A percentile compares a stretch with the other conserved stretches of the same genome.
Evolutionary conservation across 1,140 invertebrate genomes (phyloP).

Genomic region (Drosophila nasuta): DNA sequence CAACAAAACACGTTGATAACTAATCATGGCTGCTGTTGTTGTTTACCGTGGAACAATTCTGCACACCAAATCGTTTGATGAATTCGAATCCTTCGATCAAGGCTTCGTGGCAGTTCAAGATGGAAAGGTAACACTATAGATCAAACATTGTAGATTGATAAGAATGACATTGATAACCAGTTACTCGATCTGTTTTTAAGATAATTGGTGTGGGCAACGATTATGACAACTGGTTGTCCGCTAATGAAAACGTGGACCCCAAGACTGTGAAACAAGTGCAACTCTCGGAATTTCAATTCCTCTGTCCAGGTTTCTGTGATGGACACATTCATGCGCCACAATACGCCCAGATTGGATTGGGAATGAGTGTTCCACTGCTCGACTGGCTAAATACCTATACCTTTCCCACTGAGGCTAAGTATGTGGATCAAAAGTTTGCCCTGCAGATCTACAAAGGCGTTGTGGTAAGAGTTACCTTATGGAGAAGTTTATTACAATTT

Average conservation of each 20-base stretch:
- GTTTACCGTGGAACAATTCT: conserved; percentile 72
- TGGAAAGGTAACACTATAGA: conserved; percentile 60
- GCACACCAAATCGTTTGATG: conserved; percentile 73
- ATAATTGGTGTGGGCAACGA: conserved; percentile 67
- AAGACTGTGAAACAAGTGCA: conserved; percentile 50
- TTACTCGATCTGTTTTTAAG: conserved; percentile 28
- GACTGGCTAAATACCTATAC: conserved; percentile 95
- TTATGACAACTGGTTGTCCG: conserved; percentile 48
- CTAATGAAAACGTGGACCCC: neutral
- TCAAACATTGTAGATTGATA: too few species aligned
- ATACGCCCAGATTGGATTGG: conserved; percentile 93
- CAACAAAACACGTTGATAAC: conserved; percentile 28
- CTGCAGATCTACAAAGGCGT: conserved; percentile 90
- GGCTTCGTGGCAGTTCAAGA: conserved; percentile 70
- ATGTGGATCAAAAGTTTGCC: conserved; percentile 89
- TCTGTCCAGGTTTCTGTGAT: conserved; percentile 95
- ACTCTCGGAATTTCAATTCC: conserved; percentile 88
- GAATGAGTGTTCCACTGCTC: conserved; percentile 91
- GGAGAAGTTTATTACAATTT: neutral
- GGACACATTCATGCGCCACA: conserved; percentile 96
- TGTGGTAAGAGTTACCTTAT: conserved; percentile 88
- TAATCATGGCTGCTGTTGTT: conserved; percentile 50
- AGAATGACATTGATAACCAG: neutral
- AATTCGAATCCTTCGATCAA: conserved; percentile 69
- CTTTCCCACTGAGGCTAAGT: conserved; percentile 93